Conservation (phyloP, 2,797 vertebrate species). For the Labroides dimidiatus region DNA sequence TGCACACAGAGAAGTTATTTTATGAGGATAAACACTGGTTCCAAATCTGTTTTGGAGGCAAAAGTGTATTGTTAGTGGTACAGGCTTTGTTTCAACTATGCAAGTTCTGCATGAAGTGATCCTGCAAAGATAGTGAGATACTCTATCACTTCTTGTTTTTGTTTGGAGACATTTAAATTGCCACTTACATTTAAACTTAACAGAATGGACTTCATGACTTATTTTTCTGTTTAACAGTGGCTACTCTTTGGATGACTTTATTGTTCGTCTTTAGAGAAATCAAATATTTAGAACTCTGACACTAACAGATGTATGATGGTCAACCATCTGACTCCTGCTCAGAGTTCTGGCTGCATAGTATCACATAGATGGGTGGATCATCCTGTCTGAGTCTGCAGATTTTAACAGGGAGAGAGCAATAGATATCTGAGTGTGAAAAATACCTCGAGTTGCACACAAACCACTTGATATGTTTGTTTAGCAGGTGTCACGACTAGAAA, state of each 20-base stretch:
- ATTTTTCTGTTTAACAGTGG: not conserved
- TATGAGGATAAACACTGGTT: constrained; percentile 56
- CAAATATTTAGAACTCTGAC: not conserved
- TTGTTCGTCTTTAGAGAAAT: no score
- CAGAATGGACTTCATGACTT: not conserved
- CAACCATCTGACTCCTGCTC: constrained; percentile 20
- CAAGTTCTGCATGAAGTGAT: constrained; percentile 25
- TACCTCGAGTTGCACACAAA: constrained; percentile 74
- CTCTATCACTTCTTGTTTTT: not conserved
- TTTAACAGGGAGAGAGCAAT: constrained; percentile 67
- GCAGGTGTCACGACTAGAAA: constrained; percentile 74
- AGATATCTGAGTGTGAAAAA: constrained; percentile 70
- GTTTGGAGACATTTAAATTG: no score
- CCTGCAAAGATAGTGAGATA: constrained; percentile 22
- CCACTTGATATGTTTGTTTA: constrained; percentile 81
- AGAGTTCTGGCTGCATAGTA: constrained; percentile 31
- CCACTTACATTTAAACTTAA: not conserved
- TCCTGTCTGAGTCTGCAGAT: constrained; percentile 54
- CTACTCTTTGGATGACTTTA: no score
- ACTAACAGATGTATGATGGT: not conserved
- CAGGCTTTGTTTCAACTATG: constrained; percentile 52
- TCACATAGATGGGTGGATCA: constrained; percentile 54
- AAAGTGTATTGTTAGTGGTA: constrained; percentile 42
- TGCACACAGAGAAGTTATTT: constrained; percentile 39
- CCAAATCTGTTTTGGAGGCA: constrained; percentile 59